A percentile compares a stretch with the other conserved stretches of the same genome.
phyloP scores from a whole-genome alignment of 2,888 invertebrate species.

The Hypselothyrea guttata region DNA sequence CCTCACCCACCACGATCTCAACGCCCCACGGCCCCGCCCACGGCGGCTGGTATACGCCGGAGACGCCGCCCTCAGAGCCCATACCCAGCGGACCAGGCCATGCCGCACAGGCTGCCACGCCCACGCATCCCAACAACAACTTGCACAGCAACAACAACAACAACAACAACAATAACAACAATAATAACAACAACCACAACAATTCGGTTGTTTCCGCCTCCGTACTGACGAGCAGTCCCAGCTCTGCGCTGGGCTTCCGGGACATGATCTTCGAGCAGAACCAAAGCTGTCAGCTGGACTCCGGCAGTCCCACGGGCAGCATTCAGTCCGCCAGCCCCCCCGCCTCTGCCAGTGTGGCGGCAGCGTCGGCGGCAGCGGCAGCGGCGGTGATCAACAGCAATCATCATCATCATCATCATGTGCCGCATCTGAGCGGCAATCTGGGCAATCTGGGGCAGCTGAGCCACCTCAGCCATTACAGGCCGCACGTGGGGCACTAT shows the following conservation, averaged over 20 bases:
- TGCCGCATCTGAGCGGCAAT: conserved; percentile 78
- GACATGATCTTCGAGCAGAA: conserved; percentile 83
- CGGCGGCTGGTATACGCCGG: conserved; percentile 83
- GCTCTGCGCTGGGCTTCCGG: conserved; percentile 79
- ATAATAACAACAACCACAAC: conserved; percentile 52
- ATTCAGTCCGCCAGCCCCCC: conserved; percentile 82
- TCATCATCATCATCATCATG: conserved; percentile 80
- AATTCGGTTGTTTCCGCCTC: conserved; percentile 46
- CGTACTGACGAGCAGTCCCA: conserved; percentile 69
- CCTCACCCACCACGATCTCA: conserved; percentile 78
- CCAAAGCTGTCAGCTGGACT: conserved; percentile 82
- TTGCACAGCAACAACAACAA: conserved; percentile 52
- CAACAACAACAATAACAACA: conserved; percentile 49
- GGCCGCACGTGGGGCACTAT: conserved; percentile 81
- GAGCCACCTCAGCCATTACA: conserved; percentile 81
- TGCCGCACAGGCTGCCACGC: conserved; percentile 43
- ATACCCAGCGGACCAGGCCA: conserved; percentile 56
- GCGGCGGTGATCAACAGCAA: conserved; percentile 79
- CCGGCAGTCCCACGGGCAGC: conserved; percentile 82
- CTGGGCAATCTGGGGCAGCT: conserved; percentile 81
- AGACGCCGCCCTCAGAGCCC: conserved; percentile 82
- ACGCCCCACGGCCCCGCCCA: conserved; percentile 81
- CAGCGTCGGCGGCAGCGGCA: conserved; percentile 72
- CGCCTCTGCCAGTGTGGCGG: conserved; percentile 67
- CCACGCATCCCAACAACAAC: conserved; percentile 51